Evolutionary conservation across 2,797 vertebrate species (phyloP), one percentile per base, ranked within the genome.

Genomic region (Microhierax caerulescens): DNA sequence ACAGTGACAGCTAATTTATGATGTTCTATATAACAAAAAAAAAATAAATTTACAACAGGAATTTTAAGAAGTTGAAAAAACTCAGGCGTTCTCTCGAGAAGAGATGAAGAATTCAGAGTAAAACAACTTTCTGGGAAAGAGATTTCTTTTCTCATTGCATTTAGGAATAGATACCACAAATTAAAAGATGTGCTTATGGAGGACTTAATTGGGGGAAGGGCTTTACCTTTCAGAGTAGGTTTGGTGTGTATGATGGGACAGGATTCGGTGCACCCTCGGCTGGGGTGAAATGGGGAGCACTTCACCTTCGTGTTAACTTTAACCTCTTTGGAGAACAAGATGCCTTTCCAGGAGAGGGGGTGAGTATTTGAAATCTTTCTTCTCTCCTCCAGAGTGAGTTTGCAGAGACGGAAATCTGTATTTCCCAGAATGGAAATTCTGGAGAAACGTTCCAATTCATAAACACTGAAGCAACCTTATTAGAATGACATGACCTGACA

Each of bases 1-100:
- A 88, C 10, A 39, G 63, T 96, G 95, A 95, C 95, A 95, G 91
- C 65, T 92, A 72, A 96, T 96, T 97, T 96, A 61, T 90, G 82
- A 85, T 70, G 83, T 69, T 93, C 78, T 75, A 19, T 30, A 78
- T 36, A 22, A 32, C 61, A 23, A 51, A 76, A 17, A 54, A 20
- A 24, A 27, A 48, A n/a, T 53, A n/a, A 7, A 20, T 61, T 67
- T 65, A 15, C 24, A 74, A 28, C 39, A 81, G 64, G 51, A 79
- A 68, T 88, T 82, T 84, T 80, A 8, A 65, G 25, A 85, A 90
- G 45, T 83, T 3, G 10, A 54, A 64, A 90, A 82, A 97, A 95
- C 77, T 73, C 24, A 23, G 30, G 48, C 0, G 0, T 72, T 61
- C 45, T 85, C 95, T 88, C 73, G 61, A 63, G 84, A 78, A 89